Evolutionary conservation across 2,888 invertebrate species (phyloP).

Genomic region (Perizoma affinitatum): DNA sequence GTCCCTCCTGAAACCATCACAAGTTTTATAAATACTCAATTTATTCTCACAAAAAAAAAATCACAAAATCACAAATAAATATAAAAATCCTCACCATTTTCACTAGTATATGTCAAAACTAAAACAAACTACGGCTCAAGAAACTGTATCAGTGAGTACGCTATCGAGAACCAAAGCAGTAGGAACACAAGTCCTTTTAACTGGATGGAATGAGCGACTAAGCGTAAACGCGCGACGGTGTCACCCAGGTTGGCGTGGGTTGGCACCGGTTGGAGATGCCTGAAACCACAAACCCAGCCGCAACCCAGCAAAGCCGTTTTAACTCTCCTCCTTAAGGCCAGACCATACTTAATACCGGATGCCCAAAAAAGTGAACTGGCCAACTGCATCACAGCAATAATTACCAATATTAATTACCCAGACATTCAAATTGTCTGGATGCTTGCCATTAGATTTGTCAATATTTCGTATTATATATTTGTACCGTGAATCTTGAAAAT

Average conservation of each 20-base stretch:
- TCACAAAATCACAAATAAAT: conserved; percentile 24
- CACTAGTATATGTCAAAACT: conserved; percentile 10
- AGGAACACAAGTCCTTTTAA: conserved; percentile 77
- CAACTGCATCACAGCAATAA: conserved; percentile 54
- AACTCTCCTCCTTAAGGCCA: conserved; percentile 71
- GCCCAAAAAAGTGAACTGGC: conserved; percentile 44
- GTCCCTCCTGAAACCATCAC: conserved; percentile 87
- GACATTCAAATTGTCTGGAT: conserved; percentile 63
- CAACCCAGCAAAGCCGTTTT: conserved; percentile 65
- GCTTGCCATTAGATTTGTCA: conserved; percentile 54
- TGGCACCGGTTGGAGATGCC: conserved; percentile 57
- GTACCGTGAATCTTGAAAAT: conserved; percentile 7
- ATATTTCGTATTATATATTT: conserved; percentile 36
- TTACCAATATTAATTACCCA: conserved; percentile 57
- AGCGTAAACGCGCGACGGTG: conserved; percentile 62
- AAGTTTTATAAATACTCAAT: conserved; percentile 45
- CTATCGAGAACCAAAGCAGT: conserved; percentile 66
- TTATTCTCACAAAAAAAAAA: conserved; percentile 28
- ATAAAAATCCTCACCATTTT: conserved; percentile 36
- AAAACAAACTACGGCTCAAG: conserved; percentile 44
- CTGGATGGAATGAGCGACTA: conserved; percentile 77
- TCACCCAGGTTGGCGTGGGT: conserved; percentile 75
- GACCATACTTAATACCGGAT: conserved; percentile 61
- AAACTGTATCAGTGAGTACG: conserved; percentile 64
- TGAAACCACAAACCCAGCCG: conserved; percentile 50